phyloP scores from a whole-genome alignment of 2,888 invertebrate genomes.

The Cosmia trapezina region DNA sequence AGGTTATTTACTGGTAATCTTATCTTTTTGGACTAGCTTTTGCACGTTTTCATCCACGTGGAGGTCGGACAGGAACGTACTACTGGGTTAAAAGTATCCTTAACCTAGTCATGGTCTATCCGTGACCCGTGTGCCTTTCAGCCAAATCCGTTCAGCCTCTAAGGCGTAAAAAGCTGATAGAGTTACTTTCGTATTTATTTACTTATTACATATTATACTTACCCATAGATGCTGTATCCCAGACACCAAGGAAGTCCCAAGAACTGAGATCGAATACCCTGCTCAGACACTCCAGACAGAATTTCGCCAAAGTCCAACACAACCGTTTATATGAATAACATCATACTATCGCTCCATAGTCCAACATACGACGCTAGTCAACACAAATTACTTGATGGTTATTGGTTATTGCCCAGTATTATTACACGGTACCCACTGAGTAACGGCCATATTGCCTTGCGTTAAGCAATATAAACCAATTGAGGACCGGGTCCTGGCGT shows the following conservation, averaged over 20 bases:
- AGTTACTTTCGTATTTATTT: no score
- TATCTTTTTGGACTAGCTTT: not conserved
- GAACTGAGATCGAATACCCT: not conserved
- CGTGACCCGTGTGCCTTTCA: not conserved
- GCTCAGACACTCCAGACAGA: not conserved
- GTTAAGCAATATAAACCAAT: constrained; percentile 85
- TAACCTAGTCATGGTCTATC: not conserved
- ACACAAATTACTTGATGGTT: constrained; percentile 60
- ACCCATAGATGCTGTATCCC: not conserved
- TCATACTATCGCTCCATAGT: not conserved
- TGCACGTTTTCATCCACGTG: no score
- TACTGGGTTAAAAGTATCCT: not conserved
- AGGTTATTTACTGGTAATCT: no score
- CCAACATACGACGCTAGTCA: constrained; percentile 21
- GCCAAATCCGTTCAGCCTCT: not conserved
- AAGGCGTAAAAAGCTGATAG: not conserved
- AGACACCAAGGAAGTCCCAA: not conserved
- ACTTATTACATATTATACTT: no score
- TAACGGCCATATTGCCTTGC: constrained; percentile 67
- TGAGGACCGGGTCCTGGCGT: constrained; percentile 72
- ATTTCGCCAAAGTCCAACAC: not conserved
- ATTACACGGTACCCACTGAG: constrained; percentile 56
- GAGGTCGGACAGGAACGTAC: not conserved
- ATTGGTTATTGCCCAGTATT: constrained; percentile 52
- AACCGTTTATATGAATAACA: constrained; percentile 5